Base-by-base conservation (phyloP, 30 jellyfish, hydroid and myxozoan species). In the Chrysaora quinquecirrha region DNA sequence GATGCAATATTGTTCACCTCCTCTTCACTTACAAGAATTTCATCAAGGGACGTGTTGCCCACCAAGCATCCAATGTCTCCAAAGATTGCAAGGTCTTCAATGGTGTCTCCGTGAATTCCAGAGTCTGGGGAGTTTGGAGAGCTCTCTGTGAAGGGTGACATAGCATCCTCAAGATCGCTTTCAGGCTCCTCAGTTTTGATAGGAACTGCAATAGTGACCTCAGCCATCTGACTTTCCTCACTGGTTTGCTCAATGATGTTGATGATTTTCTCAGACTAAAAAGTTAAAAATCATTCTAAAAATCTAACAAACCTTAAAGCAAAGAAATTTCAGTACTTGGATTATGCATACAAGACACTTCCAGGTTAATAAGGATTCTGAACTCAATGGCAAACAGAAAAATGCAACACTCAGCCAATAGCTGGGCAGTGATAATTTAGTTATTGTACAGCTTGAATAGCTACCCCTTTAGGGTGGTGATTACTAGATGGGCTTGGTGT, bases 1-100 rank as follows among this genome's bases (percentile, higher is more conserved):
- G 90, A 48, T 33, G 87, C 98, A 62, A 80, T 75, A 30, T 31
- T 78, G 60, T 48, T 78, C 48, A 74, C 94, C 16, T 75, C 87
- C 18, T 43, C 89, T 49, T 66, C 80, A 33, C 87, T 84, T 60
- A 69, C 58, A 30, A 76, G 76, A 35, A 70, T 74, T 94, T 95
- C 99, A 94, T 87, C 95, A 71, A 65, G 22, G 99, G 99, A 25
- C 87, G 81, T 34, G 96, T 75, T 34, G 94, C 99, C 99, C 99
- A 94, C 99, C 99, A 94, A 10, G 97, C 99, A 48, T 48, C 91
- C 81, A 76, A 95, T 64, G 72, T 87, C 94, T 73, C 91, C 89
- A 83, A 94, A 82, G 95, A 94, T 66, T 50, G 84, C 33, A 64
- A 91, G 75, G 87, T 75, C 86, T 62, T 85, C 97, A 83, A 74